Percentiles rank a stretch among this genome's conserved stretches.
These are phyloP conservation scores for Heterohyrax brucei DNA, from an alignment of 2,797 vertebrate species.

Conservation along the genomic window DNA sequence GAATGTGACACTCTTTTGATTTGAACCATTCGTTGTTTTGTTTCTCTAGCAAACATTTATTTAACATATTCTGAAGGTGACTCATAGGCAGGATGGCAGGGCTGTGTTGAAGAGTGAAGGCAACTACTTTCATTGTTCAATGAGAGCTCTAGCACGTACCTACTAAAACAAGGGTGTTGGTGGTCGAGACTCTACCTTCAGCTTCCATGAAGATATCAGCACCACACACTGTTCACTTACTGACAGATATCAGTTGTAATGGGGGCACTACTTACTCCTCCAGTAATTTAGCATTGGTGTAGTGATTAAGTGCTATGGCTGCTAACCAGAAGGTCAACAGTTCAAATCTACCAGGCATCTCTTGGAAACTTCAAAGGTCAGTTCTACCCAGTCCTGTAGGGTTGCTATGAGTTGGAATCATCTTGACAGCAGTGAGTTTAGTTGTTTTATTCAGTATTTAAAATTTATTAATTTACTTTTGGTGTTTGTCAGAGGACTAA, in stretches of 20 bases:
- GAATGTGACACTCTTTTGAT: neutral
- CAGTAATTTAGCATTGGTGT: neutral
- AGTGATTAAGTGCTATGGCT: no score
- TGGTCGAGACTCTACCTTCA: neutral
- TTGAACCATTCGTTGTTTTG: neutral
- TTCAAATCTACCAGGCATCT: no score
- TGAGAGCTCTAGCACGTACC: neutral
- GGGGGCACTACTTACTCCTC: neutral
- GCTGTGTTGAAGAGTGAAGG: neutral
- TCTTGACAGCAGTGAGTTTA: no score
- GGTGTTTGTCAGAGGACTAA: neutral
- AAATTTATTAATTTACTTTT: neutral
- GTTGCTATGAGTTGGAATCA: no score
- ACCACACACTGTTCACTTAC: neutral
- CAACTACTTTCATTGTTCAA: neutral
- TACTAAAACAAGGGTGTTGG: neutral
- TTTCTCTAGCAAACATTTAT: neutral
- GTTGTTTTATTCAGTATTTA: neutral
- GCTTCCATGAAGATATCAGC: neutral
- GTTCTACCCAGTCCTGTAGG: no score
- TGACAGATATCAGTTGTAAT: neutral
- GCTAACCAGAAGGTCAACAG: no score
- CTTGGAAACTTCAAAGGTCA: no score
- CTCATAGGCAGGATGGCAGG: neutral
- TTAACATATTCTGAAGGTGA: neutral